Conservation (phyloP, 37 sponge, comb jelly and placozoan species). For the Oopsacas minuta region DNA sequence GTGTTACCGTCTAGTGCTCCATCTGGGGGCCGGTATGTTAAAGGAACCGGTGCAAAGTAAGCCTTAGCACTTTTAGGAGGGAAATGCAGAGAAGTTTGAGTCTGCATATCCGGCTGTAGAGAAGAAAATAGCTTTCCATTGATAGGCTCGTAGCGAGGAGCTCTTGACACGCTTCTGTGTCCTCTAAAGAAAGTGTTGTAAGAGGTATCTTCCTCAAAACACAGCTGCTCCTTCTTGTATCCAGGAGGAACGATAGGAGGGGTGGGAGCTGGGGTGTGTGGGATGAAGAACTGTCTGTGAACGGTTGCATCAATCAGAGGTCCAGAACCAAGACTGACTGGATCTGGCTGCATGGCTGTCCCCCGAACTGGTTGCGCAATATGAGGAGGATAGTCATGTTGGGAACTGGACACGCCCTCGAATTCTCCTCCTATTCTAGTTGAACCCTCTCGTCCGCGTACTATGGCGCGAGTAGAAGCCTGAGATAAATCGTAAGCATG, state of each 20-base stretch:
- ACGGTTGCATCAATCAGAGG: not conserved
- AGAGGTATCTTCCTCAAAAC: conserved; percentile 27
- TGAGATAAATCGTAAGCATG: not conserved
- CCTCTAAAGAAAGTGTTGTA: conserved; percentile 27
- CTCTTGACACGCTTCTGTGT: not conserved
- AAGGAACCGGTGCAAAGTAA: not conserved
- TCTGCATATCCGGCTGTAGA: not conserved
- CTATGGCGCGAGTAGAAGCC: not conserved
- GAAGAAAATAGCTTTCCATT: not conserved
- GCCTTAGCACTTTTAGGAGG: not conserved
- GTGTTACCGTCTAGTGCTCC: not conserved
- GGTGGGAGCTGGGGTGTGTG: conserved; percentile 2
- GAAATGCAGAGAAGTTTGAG: not conserved
- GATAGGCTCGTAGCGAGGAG: conserved; percentile 11
- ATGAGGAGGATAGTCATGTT: not conserved
- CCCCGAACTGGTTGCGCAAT: not conserved
- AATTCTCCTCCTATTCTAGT: not conserved
- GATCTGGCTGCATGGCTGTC: not conserved
- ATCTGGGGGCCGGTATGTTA: not conserved
- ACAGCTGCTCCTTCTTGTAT: conserved; percentile 4
- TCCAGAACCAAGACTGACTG: not conserved
- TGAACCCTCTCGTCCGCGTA: not conserved
- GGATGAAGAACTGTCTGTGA: conserved; percentile 17
- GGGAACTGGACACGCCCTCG: conserved; percentile 12
- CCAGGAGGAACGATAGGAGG: not conserved